phyloP scores from a whole-genome alignment of 2,888 invertebrate species.

The Yponomeuta malinellus region DNA sequence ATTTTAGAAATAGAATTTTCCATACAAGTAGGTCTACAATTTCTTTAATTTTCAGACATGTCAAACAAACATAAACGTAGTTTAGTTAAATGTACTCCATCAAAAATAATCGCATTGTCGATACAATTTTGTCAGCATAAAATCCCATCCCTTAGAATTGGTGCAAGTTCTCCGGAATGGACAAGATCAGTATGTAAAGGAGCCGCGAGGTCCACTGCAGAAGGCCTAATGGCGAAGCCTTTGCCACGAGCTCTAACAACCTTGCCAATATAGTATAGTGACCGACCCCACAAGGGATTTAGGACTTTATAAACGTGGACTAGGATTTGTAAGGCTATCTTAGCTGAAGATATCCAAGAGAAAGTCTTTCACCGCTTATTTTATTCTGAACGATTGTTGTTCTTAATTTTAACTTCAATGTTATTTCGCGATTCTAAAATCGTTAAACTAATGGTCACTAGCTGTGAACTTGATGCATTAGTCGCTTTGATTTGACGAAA shows the following conservation, averaged over 20 bases:
- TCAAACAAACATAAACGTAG: no score
- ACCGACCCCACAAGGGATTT: neutral
- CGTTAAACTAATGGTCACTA: neutral
- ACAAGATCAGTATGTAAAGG: constrained; percentile 67
- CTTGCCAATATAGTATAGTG: neutral
- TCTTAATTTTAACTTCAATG: constrained; percentile 4
- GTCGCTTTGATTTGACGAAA: neutral
- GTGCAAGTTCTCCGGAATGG: constrained; percentile 49
- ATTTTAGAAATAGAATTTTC: no score
- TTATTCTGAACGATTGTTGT: constrained; percentile 12
- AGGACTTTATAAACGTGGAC: neutral
- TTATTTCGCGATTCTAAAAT: neutral
- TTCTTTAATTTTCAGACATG: no score
- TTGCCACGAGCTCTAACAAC: constrained; percentile 32
- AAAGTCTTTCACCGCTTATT: constrained; percentile 44
- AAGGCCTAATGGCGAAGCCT: constrained; percentile 54
- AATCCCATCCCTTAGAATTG: constrained; percentile 56
- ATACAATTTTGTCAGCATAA: neutral
- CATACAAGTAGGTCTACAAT: no score
- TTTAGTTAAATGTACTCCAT: no score
- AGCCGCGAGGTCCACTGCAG: constrained; percentile 50
- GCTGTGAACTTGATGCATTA: neutral
- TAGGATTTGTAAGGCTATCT: neutral
- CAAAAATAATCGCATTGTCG: neutral
- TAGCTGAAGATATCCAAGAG: constrained; percentile 28